These are phyloP conservation scores for Lethrus apterus DNA, from an alignment of 1,140 invertebrate species.

Conservation along the genomic window DNA sequence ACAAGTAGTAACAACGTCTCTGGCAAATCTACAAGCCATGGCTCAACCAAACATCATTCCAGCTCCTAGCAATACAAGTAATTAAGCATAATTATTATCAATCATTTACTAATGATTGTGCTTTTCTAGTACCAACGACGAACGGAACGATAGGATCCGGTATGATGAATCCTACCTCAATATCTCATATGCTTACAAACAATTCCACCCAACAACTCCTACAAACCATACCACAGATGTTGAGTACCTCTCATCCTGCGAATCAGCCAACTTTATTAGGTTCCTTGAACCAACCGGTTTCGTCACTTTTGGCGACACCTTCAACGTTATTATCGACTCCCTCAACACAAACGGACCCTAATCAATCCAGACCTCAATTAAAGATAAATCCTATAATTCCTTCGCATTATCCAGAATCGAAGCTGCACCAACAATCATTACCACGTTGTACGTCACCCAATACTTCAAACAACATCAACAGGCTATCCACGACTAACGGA, in stretches of 20 bases:
- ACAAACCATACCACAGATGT: slow-evolving; percentile 56
- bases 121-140: slow-evolving; percentile 44
- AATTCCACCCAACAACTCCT: slow-evolving; percentile 57
- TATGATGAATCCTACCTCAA: slow-evolving; percentile 52
- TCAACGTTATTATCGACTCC: slow-evolving; percentile 43
- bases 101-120: too few species aligned
- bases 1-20: slow-evolving; percentile 76
- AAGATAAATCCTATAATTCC: slow-evolving; percentile 14
- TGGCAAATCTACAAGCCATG: slow-evolving; percentile 73
- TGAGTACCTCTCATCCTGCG: slow-evolving; percentile 39
- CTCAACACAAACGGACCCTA: slow-evolving; percentile 34
- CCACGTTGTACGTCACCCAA: slow-evolving; percentile 11
- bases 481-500: slow-evolving; percentile 64
- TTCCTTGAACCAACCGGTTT: slow-evolving; percentile 41
- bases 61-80: slow-evolving; percentile 40
- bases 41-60: slow-evolving; percentile 48
- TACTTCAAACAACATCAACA: slow-evolving; percentile 40
- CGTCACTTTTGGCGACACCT: slow-evolving; percentile 34
- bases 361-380: slow-evolving; percentile 7
- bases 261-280: slow-evolving; percentile 38
- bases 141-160: slow-evolving; percentile 37
- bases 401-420: slow-evolving; percentile 32
- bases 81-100: too few species aligned
- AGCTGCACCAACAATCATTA: slow-evolving; percentile 24
- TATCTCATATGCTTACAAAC: slow-evolving; percentile 63